Evolutionary conservation across 2,113 vertebrate genomes (phyloP).

Genomic region (Oxyruncus cristatus): DNA sequence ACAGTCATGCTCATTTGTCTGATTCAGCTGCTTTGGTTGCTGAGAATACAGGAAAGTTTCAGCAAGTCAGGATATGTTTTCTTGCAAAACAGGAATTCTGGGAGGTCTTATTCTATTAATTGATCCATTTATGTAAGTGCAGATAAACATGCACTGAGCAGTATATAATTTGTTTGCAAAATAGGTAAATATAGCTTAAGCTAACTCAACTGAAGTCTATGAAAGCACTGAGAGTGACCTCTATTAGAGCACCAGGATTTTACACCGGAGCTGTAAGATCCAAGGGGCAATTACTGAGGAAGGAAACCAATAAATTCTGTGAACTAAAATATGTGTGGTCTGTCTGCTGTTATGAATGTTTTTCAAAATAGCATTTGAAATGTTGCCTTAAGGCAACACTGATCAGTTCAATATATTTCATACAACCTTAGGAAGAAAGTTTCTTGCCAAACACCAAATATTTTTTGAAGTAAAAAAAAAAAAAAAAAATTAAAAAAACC

Average conservation of each 20-base stretch:
- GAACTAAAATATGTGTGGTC: constrained; percentile 33
- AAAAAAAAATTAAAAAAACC: neutral
- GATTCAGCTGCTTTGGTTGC: neutral
- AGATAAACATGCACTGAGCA: neutral
- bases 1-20: neutral
- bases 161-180: neutral
- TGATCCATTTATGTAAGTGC: neutral
- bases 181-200: neutral
- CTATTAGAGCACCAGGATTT: neutral
- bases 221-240: neutral
- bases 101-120: neutral
- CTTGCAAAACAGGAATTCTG: neutral
- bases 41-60: neutral
- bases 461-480: neutral
- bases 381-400: neutral
- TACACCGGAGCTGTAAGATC: neutral
- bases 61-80: neutral
- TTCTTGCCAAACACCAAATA: neutral
- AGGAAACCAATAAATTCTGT: constrained; percentile 48
- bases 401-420: neutral
- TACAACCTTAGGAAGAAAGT: neutral
- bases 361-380: constrained; percentile 52
- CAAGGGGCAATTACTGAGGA: constrained; percentile 22
- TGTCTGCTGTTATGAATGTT: constrained; percentile 30
- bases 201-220: neutral